Evolutionary conservation across 2,113 vertebrate genomes (phyloP), one percentile per base, ranked within the genome.

Genomic region (Megaceryle torquata): DNA sequence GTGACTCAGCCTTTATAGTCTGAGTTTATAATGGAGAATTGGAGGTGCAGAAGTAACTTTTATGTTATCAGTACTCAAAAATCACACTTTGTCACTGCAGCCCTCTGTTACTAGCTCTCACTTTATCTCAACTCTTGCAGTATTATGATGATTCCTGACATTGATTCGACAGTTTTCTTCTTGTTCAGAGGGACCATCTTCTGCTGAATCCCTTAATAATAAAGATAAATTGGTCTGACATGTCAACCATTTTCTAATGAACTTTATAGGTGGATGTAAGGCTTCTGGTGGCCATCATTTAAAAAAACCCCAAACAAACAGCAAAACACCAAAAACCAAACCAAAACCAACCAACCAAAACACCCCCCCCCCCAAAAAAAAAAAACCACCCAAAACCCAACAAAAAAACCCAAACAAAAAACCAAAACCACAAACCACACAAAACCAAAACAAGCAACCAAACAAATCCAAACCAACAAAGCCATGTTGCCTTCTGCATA

Each of bases 161-260:
- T n/a, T n/a, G 35, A 53, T 22, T 41, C 13, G n/a, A 13, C 57
- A 60, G 39, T 33, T 71, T 86, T 51, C 60, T 61, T 5, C 70
- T 61, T 86, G 10, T 67, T 74, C n/a, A 67, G 56, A 59, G 91
- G 37, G 64, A 31, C 76, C 11, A 7, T 68, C 35, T 71, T 87
- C 13, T 93, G 19, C 17, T 5, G 5, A 54, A 15, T 59, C 16
- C 24, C 48, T 68, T 84, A 50, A 19, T 39, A 53, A 33, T 56
- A 69, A 77, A 68, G 19, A 46, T 35, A n/a, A 72, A 35, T 15
- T 82, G 22, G 4, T 56, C 39, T 64, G 78, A 14, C 14, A 21
- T 0, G 0, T 51, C 19, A 53, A 3, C 20, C 2, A 0, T 87
- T 85, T 91, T 35, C 50, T 76, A 76, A 48, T 5, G 51, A 69